Evolutionary conservation across 2,888 invertebrate species (phyloP), one percentile per base, ranked within the genome.

Genomic region (Lepidocyrtoides sp.): DNA sequence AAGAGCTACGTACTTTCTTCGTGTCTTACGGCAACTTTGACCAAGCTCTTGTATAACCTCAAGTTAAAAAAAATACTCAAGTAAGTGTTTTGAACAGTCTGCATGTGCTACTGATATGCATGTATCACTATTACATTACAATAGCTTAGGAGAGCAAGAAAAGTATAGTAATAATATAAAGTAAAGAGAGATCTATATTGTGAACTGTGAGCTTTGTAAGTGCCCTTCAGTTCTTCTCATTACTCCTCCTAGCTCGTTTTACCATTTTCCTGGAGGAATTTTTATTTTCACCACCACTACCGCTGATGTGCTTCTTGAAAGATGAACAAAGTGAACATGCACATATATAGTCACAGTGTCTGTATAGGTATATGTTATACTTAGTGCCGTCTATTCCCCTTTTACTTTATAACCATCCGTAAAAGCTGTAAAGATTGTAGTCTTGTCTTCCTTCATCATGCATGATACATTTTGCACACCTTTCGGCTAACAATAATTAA

Each of bases 401-500:
- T 41, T 44, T 29, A 20, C 54, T 14, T 26, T 20, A 14, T 20
- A 48, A 4, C 17, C 44, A 77, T 23, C 14, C 77, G 17, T 17
- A 48, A n/a, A 8, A 41, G n/a, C 26, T 26, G 14, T 14, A 2
- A 2, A 26, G 26, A 29, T 29, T 66, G 29, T 14, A 2, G 14
- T 41, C 51, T 17, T 23, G 48, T 57, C 63, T 77, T 77, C 32
- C 17, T 26, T 23, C 60, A 60, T 77, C 87, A 79, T 54, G 87
- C 54, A 87, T 77, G 79, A 69, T 87, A 51, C 36, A 44, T 60
- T 77, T 86, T 57, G 54, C 82, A 82, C 82, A 89, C 89, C 89
- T 89, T 82, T 89, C 66, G 89, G 89, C 69, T 41, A 82, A 41
- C 36, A 41, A 69, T 89, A 89, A 89, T 89, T 81, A 81, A 89